phyloP scores from a whole-genome alignment of 2,113 vertebrate genomes.

The Lota lota region DNA sequence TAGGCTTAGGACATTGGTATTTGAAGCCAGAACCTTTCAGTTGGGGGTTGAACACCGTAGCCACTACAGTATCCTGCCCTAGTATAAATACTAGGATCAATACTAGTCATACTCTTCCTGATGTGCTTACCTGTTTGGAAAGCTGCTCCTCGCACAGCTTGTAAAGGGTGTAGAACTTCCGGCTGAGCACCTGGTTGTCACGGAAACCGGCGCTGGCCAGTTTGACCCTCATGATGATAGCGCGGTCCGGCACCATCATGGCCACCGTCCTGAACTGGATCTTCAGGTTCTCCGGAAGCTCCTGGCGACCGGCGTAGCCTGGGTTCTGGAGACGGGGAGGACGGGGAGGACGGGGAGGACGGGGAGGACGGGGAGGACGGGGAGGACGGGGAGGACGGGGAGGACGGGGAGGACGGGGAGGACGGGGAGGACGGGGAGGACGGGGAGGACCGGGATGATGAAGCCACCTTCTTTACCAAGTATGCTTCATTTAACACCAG shows the following conservation, averaged over 20 bases:
- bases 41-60: too few species aligned
- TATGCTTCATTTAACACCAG: too few species aligned
- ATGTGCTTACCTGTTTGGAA: constrained; percentile 81
- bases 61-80: neutral
- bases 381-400: too few species aligned
- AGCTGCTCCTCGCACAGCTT: constrained; percentile 92
- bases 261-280: constrained; percentile 84
- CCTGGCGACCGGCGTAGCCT: constrained; percentile 89
- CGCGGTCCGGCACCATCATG: constrained; percentile 92
- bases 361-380: too few species aligned
- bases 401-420: too few species aligned
- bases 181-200: constrained; percentile 83
- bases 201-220: constrained; percentile 89
- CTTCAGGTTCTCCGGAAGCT: constrained; percentile 91
- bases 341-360: too few species aligned
- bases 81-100: neutral
- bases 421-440: too few species aligned
- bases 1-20: too few species aligned
- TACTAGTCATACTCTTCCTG: neutral
- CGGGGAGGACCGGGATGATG: too few species aligned
- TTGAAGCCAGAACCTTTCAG: too few species aligned
- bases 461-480: too few species aligned
- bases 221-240: constrained; percentile 93
- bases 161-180: constrained; percentile 90
- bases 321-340: constrained; percentile 74